Base-by-base conservation (phyloP, 2,113 vertebrate genomes). In the Turdus rufiventris region DNA sequence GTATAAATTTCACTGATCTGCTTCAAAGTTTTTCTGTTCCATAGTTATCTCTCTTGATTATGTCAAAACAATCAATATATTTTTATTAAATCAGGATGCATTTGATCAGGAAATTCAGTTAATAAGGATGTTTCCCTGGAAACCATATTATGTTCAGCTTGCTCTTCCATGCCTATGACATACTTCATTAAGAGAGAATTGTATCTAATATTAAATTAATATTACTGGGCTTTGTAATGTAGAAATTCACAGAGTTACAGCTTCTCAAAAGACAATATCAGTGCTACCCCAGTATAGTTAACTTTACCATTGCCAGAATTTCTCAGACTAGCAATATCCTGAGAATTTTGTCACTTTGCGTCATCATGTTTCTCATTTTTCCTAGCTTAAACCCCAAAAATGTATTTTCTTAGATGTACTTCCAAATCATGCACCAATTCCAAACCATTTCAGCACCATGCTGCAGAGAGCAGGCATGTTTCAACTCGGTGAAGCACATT, bases 1-100 rank as follows among this genome's bases (percentile, higher is more conserved):
- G 15, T 57, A 23, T 66, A 72, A 65, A 29, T 91, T 72, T 65
- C 38, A 94, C 25, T 40, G 70, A 86, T 38, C 9, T 58, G 24
- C 6, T 58, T 79, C 33, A 58, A 42, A 51, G 4, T 24, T 75
- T 58, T 84, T 53, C 34, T 67, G 5, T 24, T 72, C 28, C 21
- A n/a, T 26, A 78, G n/a, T 40, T 75, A 75, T 36, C 10, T 92
- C 86, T 92, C 85, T 43, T 85, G 88, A 74, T 84, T 81, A 78
- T 28, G 81, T 74, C 13, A 93, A 70, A 85, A 74, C 47, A 94
- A 88, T 94, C 60, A 81, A 95, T 91, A 79, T 20, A 51, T 66
- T 67, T 85, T 89, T 85, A 91, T 90, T 90, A 80, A 93, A 97
- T 96, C 91, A 97, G 95, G 94, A 96, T 93, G 67, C 8, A 56